A percentile compares a stretch with the other conserved stretches of the same genome.
Evolutionary conservation across 2,888 invertebrate species (phyloP).

Genomic region (Apamea anceps): DNA sequence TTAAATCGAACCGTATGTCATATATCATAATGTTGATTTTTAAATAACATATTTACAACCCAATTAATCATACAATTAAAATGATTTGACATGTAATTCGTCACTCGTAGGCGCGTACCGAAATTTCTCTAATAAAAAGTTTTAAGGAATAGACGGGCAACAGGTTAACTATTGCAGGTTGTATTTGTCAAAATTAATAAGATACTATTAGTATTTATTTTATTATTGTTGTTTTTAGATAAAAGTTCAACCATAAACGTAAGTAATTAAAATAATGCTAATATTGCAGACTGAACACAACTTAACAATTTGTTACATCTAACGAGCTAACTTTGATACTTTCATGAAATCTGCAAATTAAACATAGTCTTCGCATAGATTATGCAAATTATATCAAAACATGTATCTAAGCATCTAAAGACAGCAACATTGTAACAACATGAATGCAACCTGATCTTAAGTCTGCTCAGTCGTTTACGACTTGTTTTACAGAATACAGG

Average conservation of each 20-base stretch:
- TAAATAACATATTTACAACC: slow-evolving; percentile 56
- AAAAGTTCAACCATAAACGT: background rate
- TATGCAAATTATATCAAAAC: slow-evolving; percentile 22
- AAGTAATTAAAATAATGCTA: background rate
- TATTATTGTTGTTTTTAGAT: background rate
- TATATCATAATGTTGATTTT: slow-evolving; percentile 64
- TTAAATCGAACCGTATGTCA: slow-evolving; percentile 60
- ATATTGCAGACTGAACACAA: background rate
- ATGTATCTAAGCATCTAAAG: background rate
- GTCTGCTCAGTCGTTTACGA: background rate
- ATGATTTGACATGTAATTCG: slow-evolving; percentile 75
- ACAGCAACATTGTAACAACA: slow-evolving; percentile 15
- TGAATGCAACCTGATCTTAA: background rate
- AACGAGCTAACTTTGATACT: background rate
- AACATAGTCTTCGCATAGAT: background rate
- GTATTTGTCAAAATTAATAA: background rate
- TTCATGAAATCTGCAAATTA: background rate
- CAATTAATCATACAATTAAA: slow-evolving; percentile 80
- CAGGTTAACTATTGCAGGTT: background rate
- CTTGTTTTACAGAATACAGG: background rate
- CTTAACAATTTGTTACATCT: background rate
- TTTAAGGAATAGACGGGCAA: slow-evolving; percentile 43
- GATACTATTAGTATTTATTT: background rate
- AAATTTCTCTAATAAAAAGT: slow-evolving; percentile 65
- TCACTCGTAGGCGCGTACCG: slow-evolving; percentile 69